Conservation (phyloP, 35 echinoderm and acorn worm genomes). For the Eucidaris tribuloides region DNA sequence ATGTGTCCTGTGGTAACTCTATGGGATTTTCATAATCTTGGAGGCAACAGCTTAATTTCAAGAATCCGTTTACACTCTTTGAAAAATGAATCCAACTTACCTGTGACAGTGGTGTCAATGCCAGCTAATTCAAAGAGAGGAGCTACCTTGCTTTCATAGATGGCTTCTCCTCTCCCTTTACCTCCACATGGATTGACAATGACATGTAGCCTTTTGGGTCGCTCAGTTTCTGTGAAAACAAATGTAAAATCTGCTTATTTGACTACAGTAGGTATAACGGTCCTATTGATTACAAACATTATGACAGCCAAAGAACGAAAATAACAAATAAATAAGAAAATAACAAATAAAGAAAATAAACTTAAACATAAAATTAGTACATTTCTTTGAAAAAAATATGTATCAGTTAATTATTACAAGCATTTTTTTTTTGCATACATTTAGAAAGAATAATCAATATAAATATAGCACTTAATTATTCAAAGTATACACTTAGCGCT, state of each 20-base stretch:
- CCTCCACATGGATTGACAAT: slow-evolving; percentile 89
- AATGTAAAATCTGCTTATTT: not conserved
- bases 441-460: too few species aligned
- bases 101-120: slow-evolving; percentile 76
- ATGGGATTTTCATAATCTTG: too few species aligned
- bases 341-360: not conserved
- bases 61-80: too few species aligned
- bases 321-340: not conserved
- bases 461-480: too few species aligned
- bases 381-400: too few species aligned
- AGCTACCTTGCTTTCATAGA: slow-evolving; percentile 65
- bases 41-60: too few species aligned
- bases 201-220: slow-evolving; percentile 69
- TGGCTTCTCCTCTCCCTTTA: slow-evolving; percentile 50
- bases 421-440: too few species aligned
- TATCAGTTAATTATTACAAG: too few species aligned
- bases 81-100: too few species aligned
- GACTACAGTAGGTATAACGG: not conserved
- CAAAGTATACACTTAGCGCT: too few species aligned
- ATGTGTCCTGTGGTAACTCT: too few species aligned
- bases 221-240: slow-evolving; percentile 30
- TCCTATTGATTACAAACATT: not conserved
- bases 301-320: not conserved
- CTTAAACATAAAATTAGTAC: not conserved
- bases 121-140: slow-evolving; percentile 69